Evolutionary conservation across 2,113 vertebrate genomes (phyloP).

Genomic region (Alaudala cheleensis): DNA sequence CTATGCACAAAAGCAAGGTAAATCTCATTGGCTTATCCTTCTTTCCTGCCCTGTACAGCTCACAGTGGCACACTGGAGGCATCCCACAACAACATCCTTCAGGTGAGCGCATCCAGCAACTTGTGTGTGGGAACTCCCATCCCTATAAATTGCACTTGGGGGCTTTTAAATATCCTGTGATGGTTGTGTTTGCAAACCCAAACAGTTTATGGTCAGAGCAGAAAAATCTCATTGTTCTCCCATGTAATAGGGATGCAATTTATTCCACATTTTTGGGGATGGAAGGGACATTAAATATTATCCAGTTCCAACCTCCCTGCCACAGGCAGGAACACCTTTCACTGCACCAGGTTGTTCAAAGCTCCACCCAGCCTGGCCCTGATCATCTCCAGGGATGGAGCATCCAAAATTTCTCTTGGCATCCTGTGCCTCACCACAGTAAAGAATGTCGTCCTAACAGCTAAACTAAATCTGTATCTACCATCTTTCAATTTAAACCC

Average conservation of each 20-base stretch:
- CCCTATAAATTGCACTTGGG: not conserved
- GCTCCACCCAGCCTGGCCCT: not conserved
- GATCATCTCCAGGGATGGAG: not conserved
- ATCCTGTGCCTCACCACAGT: not conserved
- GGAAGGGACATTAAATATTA: not conserved
- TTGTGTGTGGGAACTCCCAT: fast-evolving
- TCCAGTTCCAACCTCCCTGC: not conserved
- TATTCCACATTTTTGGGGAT: not conserved
- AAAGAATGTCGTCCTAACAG: not conserved
- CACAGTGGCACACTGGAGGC: not conserved
- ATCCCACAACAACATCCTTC: not conserved
- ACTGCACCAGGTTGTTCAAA: not conserved
- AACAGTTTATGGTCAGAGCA: not conserved
- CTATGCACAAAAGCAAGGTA: not conserved
- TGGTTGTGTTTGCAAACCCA: not conserved
- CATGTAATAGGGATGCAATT: not conserved
- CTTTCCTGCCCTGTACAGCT: not conserved
- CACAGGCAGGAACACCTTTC: not conserved
- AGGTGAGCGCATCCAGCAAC: not conserved
- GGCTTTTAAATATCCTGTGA: not conserved
- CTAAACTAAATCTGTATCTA: not conserved
- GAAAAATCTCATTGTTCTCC: not conserved
- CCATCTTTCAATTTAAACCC: not conserved
- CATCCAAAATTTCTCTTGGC: not conserved
- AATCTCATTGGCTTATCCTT: not conserved